Evolutionary conservation across 2,797 vertebrate species (phyloP), one percentile per base, ranked within the genome.

Genomic region (Neostethus bicornis): DNA sequence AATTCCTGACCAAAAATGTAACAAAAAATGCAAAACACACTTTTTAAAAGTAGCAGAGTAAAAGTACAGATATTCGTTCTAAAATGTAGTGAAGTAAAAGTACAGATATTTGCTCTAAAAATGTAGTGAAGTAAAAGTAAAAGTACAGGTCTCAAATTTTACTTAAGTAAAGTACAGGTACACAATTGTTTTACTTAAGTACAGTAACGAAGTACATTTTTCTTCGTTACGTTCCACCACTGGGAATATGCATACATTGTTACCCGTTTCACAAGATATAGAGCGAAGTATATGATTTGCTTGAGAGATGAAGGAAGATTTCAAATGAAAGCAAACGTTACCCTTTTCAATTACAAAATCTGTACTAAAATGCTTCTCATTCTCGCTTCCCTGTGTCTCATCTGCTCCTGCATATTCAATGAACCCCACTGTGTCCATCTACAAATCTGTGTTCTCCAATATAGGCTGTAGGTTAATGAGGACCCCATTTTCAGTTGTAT

Each of bases 341-440:
- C 47, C 65, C 67, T 71, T 68, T 82, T 85, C 77, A 81, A 81
- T 84, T 79, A 72, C 67, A 34, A 8, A 59, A 80, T 77, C 77
- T 82, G 80, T 85, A 82, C 89, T 85, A 83, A 86, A 78, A 84
- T 70, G 70, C 60, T 79, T 83, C 82, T 85, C 63, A 73, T 70
- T 77, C 70, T 43, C 28, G 4, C 59, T 41, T 52, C 51, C 34
- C 28, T 64, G 50, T 25, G n/a, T 68, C 62, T 73, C 51, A 17
- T 65, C 46, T 37, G 19, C 58, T 64, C 56, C 51, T 72, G 70
- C 73, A 76, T 68, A 67, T 70, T 68, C 56, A 69, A 58, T 64
- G 57, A 68, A 62, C 67, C 42, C 4, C 63, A 23, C 61, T 12
- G 42, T n/a, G 26, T 12, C 51, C 6, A 32, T 34, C 4, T 9